Conservation (phyloP, 2,113 vertebrate genomes). For the Dasyurus viverrinus region DNA sequence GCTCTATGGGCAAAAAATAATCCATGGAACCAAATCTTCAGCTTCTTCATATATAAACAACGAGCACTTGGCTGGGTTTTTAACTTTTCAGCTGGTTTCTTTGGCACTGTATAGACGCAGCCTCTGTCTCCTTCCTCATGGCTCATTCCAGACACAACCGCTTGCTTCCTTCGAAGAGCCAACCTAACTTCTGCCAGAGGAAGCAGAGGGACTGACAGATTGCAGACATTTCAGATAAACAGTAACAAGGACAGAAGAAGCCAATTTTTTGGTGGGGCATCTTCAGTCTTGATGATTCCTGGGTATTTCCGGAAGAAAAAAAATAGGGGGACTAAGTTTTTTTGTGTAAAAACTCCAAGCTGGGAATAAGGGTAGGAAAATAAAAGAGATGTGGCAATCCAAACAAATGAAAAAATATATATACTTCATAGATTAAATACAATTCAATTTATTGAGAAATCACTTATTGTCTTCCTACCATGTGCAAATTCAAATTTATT, state of each 20-base stretch:
- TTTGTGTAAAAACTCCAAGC: slow-evolving; percentile 59
- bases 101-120: background rate
- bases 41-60: slow-evolving; percentile 47
- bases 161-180: slow-evolving; percentile 68
- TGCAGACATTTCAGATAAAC: slow-evolving; percentile 69
- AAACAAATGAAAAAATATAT: slow-evolving; percentile 17
- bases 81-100: slow-evolving; percentile 5
- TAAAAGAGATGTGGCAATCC: background rate
- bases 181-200: slow-evolving; percentile 64
- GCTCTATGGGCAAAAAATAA: slow-evolving; percentile 77
- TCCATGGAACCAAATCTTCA: slow-evolving; percentile 78
- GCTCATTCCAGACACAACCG: slow-evolving; percentile 64
- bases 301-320: slow-evolving; percentile 68
- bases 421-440: background rate
- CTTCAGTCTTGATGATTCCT: slow-evolving; percentile 46
- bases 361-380: slow-evolving; percentile 73
- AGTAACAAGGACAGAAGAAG: slow-evolving; percentile 71
- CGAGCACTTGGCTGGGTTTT: background rate
- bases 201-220: slow-evolving; percentile 6
- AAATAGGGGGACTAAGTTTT: slow-evolving; percentile 72
- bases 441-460: slow-evolving; percentile 31
- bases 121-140: slow-evolving; percentile 59
- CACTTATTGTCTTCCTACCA: background rate
- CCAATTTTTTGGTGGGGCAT: slow-evolving; percentile 57
- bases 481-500: background rate